These are phyloP conservation scores for Halcyon malimbica DNA, from an alignment of 2,113 vertebrate genomes.

Conservation along the genomic window DNA sequence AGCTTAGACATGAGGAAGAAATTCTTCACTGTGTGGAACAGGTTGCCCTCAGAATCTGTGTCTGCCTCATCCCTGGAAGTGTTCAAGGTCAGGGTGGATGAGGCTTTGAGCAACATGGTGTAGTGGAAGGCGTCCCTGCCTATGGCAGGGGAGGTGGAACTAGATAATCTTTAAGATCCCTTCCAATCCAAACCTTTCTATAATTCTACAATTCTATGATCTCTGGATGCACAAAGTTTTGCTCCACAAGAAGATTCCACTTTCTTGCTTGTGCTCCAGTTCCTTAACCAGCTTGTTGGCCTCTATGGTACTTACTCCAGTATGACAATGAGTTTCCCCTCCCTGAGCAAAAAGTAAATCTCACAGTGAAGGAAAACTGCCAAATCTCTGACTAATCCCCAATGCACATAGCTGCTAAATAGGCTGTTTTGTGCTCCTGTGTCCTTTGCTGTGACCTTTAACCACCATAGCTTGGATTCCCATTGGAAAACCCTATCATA, in stretches of 20 bases:
- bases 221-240: accelerated
- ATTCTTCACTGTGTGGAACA: neutral
- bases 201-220: neutral
- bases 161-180: neutral
- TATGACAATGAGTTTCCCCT: neutral
- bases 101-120: neutral
- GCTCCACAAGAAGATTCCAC: neutral
- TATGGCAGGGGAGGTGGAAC: neutral
- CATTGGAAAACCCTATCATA: neutral
- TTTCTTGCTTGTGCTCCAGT: neutral
- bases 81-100: neutral
- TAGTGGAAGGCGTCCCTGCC: neutral
- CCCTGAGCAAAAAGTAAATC: neutral
- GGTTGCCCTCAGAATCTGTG: neutral
- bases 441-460: neutral
- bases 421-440: neutral
- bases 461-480: neutral
- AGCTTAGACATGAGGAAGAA: neutral
- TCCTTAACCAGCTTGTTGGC: neutral
- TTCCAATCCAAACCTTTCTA: neutral
- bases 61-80: neutral
- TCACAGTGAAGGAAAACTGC: neutral
- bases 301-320: neutral
- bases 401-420: neutral
- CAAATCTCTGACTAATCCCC: neutral